These are phyloP conservation scores for Brachynemurus nebulosus DNA, from an alignment of 2,888 invertebrate genomes.

Conservation along the genomic window DNA sequence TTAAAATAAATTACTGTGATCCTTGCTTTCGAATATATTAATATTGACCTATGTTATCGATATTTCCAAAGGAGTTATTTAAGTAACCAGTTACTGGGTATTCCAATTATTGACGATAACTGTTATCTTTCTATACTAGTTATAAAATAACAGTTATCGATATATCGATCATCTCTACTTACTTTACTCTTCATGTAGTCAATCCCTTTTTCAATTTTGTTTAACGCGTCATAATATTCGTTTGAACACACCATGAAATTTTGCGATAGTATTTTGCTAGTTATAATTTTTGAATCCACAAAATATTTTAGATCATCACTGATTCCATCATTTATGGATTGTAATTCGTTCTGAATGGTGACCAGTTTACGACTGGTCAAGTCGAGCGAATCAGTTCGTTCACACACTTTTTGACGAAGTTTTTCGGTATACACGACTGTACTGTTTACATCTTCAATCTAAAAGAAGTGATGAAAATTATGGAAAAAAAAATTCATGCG, in stretches of 20 bases:
- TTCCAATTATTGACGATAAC: constrained; percentile 71
- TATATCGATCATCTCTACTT: too few relatives aligned
- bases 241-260: constrained; percentile 70
- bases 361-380: background rate
- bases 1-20: too few relatives aligned
- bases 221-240: constrained; percentile 65
- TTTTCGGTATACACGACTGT: background rate
- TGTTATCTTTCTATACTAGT: constrained; percentile 35
- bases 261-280: constrained; percentile 66
- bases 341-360: background rate
- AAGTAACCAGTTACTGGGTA: too few relatives aligned
- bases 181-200: constrained; percentile 73
- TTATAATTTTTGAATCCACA: constrained; percentile 35
- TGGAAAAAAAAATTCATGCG: background rate
- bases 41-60: too few relatives aligned
- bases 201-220: constrained; percentile 75
- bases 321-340: background rate
- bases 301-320: background rate
- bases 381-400: background rate
- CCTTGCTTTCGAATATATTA: too few relatives aligned
- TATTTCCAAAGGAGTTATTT: too few relatives aligned
- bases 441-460: background rate
- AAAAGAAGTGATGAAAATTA: background rate
- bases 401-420: background rate
- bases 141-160: constrained; percentile 8